phyloP scores from a whole-genome alignment of 2,113 vertebrate species.

The Sinocyclocheilus grahami region DNA sequence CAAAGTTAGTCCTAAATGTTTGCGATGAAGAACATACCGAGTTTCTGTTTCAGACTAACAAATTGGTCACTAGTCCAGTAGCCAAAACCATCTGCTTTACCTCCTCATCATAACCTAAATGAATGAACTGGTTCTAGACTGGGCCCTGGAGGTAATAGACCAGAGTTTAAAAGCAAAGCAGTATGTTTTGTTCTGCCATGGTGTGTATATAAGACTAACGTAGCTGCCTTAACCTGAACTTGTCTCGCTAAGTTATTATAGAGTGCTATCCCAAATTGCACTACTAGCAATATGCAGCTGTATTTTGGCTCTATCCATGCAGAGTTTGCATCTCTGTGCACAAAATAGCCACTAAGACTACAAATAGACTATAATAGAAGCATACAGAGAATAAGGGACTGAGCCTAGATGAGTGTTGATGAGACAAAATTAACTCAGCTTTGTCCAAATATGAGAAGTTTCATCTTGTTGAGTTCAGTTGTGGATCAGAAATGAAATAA shows the following conservation, averaged over 20 bases:
- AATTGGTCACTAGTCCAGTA: neutral
- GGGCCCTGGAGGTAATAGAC: neutral
- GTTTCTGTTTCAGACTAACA: no score
- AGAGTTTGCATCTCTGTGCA: slow-evolving; percentile 29
- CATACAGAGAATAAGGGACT: slow-evolving; percentile 5
- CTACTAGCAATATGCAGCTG: slow-evolving; percentile 15
- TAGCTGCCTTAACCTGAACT: slow-evolving; percentile 19
- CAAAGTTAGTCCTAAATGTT: no score
- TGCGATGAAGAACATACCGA: no score
- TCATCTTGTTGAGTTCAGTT: neutral
- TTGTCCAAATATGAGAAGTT: neutral
- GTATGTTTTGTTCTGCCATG: neutral
- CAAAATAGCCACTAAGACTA: slow-evolving; percentile 8
- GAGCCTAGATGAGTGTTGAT: neutral
- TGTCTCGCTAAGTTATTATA: neutral
- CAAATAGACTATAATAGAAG: slow-evolving; percentile 10
- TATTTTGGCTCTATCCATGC: slow-evolving; percentile 33
- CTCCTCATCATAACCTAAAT: neutral
- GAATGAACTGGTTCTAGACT: slow-evolving; percentile 4
- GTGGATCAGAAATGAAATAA: neutral
- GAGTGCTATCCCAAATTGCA: neutral
- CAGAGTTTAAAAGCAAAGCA: slow-evolving; percentile 20
- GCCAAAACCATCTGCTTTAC: neutral
- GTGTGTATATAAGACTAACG: neutral
- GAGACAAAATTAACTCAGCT: neutral